These are phyloP conservation scores for Varecia variegata DNA, from an alignment of 2,797 vertebrate species.

Conservation along the genomic window DNA sequence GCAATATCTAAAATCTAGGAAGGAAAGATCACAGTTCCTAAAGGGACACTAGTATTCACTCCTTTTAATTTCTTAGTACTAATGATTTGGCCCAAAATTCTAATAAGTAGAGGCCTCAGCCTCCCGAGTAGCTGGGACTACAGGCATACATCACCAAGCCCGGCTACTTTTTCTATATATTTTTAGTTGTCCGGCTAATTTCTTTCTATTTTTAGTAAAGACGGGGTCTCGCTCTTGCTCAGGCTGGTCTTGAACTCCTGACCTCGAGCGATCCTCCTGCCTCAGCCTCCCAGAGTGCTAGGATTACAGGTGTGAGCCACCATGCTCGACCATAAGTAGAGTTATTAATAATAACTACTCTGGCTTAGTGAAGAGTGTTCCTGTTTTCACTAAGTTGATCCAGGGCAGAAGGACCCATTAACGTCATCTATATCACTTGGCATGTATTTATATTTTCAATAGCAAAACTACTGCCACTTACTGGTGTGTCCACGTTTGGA, in stretches of 20 bases:
- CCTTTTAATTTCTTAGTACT: neutral
- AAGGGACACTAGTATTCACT: neutral
- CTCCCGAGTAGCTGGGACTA: no score
- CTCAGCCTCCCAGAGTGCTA: no score
- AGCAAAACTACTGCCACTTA: slow-evolving; percentile 85
- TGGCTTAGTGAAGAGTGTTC: neutral
- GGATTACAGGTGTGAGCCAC: no score
- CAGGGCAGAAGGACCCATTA: neutral
- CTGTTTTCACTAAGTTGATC: neutral
- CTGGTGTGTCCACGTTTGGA: slow-evolving; percentile 91
- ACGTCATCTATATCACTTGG: neutral
- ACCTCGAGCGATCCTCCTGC: no score
- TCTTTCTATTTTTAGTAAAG: no score
- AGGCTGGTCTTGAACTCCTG: no score
- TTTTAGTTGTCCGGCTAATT: no score
- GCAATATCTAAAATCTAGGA: neutral
- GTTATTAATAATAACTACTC: neutral
- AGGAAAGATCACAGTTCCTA: neutral
- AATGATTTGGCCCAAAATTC: neutral
- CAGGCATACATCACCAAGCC: no score
- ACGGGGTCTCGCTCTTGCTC: no score
- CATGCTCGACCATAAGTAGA: neutral
- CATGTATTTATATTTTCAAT: neutral
- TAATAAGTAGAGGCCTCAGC: no score
- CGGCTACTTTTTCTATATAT: no score